Evolutionary conservation across 2,797 vertebrate species (phyloP).

Genomic region (Morus bassanus): DNA sequence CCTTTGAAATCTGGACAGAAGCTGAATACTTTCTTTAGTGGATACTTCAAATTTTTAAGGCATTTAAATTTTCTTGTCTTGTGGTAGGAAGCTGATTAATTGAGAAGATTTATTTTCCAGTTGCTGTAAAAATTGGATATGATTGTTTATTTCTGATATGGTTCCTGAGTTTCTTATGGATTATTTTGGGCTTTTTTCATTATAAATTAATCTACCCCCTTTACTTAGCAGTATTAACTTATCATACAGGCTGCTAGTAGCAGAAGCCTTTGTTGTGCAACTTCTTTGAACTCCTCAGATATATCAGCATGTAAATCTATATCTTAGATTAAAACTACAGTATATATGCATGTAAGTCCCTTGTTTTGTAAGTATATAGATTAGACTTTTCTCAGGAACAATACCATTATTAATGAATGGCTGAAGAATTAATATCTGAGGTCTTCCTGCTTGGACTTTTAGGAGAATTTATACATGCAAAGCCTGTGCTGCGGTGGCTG

Average conservation of each 20-base stretch:
- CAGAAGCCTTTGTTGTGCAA: not conserved
- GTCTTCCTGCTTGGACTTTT: not conserved
- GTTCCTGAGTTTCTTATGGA: not conserved
- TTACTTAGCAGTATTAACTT: not conserved
- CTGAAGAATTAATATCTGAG: not conserved
- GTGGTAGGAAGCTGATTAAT: not conserved
- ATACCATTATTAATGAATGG: not conserved
- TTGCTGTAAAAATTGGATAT: not conserved
- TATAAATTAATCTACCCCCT: not conserved
- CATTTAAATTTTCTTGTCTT: not conserved
- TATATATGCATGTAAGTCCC: not conserved
- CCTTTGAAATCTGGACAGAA: not conserved
- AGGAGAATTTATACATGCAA: not conserved
- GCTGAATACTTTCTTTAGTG: not conserved
- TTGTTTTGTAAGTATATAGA: not conserved
- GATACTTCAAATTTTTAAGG: not conserved
- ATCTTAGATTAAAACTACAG: not conserved
- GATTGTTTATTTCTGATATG: not conserved
- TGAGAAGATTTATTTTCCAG: not conserved
- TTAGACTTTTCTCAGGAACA: not conserved
- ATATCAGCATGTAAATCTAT: not conserved
- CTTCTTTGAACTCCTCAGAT: not conserved
- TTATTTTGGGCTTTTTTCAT: not conserved
- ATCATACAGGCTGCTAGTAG: not conserved
- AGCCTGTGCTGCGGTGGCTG: not conserved